Base-by-base conservation (phyloP, 2,797 vertebrate species). In the Dendrocincla fuliginosa region DNA sequence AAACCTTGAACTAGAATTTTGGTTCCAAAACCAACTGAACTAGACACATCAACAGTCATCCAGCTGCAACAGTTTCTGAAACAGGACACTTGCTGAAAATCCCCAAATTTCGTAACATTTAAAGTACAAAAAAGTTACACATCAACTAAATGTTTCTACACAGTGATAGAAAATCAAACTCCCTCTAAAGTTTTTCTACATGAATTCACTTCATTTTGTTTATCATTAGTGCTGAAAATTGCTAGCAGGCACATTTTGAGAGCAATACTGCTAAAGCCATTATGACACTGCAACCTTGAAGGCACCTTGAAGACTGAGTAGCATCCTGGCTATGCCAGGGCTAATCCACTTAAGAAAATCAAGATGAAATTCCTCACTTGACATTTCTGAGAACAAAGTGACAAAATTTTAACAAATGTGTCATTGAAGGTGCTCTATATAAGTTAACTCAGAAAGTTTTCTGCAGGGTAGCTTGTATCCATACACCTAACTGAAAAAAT, bases 271-370 rank as follows among this genome's bases (percentile, higher is more conserved):
- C 56, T 82, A 84, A 93, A 6, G 6, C 18, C 5, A 2, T 57
- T 95, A 71, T 55, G 60, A 61, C 39, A 67, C 24, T 70, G 32
- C 74, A 85, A 82, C 91, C 81, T 80, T 95, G 84, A 96, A 96
- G 81, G 60, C 57, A 93, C 81, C 68, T 92, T 95, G 89, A 91
- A 84, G 46, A 52, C 42, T 57, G 25, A 87, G 73, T 7, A 91
- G 61, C 84, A 90, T 23, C 16, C 11, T 15, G 3, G 65, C 77
- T 83, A 70, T 35, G 91, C 92, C 80, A 92, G 56, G 32, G 69
- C 70, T 86, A 97, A 95, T 95, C 57, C 91, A 96, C 87, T 95
- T 95, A 91, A 53, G 69, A 86, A 95, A 96, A 94, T 82, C 42
- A 78, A 94, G 92, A 87, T 60, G 19, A 85, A 96, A 96, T 77